Percentiles rank a stretch among this genome's conserved stretches.
Evolutionary conservation across 2,113 vertebrate species (phyloP).

Genomic region (Murina feae): DNA sequence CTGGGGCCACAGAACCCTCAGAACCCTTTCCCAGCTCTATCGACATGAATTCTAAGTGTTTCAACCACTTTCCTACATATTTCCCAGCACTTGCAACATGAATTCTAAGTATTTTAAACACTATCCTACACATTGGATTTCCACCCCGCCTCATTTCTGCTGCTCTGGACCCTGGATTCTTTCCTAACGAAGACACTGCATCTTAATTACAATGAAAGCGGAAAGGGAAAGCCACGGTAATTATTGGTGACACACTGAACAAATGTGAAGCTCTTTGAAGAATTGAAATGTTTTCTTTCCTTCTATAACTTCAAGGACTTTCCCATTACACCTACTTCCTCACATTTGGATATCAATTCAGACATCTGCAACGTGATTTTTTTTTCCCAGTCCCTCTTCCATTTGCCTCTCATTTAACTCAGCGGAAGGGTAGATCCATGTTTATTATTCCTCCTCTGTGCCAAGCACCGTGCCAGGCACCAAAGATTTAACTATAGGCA

Average conservation of each 20-base stretch:
- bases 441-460: not conserved
- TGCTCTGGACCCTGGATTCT: not conserved
- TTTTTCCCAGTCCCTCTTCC: not conserved
- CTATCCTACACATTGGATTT: too few relatives aligned
- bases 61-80: too few relatives aligned
- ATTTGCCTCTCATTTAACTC: not conserved
- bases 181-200: not conserved
- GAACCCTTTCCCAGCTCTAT: too few relatives aligned
- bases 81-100: too few relatives aligned
- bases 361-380: not conserved
- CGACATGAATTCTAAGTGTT: too few relatives aligned
- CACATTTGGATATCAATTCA: slow-evolving; percentile 29
- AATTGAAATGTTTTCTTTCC: slow-evolving; percentile 38
- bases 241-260: slow-evolving; percentile 56
- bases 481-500: not conserved
- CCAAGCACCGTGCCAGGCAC: too few relatives aligned
- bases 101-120: too few relatives aligned
- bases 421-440: not conserved
- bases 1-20: fast-evolving
- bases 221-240: slow-evolving; percentile 40
- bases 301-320: slow-evolving; percentile 50
- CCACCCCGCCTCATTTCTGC: not conserved
- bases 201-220: slow-evolving; percentile 49
- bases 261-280: slow-evolving; percentile 46
- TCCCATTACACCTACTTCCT: slow-evolving; percentile 36